phyloP scores from a whole-genome alignment of 1,140 invertebrate species.

The Meloidogyne chitwoodi region DNA sequence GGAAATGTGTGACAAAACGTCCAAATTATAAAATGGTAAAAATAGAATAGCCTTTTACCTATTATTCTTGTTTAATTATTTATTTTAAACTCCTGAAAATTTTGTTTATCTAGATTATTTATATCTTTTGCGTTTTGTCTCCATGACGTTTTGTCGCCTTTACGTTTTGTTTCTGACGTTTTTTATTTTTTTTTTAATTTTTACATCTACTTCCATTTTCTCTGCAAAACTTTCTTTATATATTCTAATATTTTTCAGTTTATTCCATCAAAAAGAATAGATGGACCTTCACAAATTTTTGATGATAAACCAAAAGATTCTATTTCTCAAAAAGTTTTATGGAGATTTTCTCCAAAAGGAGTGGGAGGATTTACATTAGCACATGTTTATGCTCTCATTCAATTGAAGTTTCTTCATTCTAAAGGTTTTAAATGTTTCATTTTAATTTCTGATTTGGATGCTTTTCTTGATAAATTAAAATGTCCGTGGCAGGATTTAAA shows the following conservation, averaged over 20 bases:
- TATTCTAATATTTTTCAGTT: neutral
- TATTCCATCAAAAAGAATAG: neutral
- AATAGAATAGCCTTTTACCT: no score
- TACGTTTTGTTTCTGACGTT: neutral
- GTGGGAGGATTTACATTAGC: slow-evolving; percentile 46
- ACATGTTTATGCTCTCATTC: slow-evolving; percentile 40
- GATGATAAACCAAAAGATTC: neutral
- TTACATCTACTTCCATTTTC: no score
- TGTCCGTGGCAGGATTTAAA: slow-evolving; percentile 91
- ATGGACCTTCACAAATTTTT: neutral
- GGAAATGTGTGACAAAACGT: no score
- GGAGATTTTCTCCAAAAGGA: slow-evolving; percentile 48
- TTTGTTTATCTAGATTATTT: no score
- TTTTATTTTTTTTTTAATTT: no score
- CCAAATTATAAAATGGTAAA: neutral
- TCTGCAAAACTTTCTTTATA: no score
- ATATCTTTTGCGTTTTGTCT: neutral
- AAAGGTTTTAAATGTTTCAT: slow-evolving; percentile 73
- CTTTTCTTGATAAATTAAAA: slow-evolving; percentile 98
- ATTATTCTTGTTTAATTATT: no score
- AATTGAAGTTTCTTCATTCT: slow-evolving; percentile 25
- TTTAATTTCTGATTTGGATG: slow-evolving; percentile 93
- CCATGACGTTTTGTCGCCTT: neutral
- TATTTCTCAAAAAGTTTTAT: slow-evolving; percentile 34
- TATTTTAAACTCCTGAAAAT: no score